phyloP scores from a whole-genome alignment of 2,113 vertebrate species.

The Brienomyrus brachyistius region DNA sequence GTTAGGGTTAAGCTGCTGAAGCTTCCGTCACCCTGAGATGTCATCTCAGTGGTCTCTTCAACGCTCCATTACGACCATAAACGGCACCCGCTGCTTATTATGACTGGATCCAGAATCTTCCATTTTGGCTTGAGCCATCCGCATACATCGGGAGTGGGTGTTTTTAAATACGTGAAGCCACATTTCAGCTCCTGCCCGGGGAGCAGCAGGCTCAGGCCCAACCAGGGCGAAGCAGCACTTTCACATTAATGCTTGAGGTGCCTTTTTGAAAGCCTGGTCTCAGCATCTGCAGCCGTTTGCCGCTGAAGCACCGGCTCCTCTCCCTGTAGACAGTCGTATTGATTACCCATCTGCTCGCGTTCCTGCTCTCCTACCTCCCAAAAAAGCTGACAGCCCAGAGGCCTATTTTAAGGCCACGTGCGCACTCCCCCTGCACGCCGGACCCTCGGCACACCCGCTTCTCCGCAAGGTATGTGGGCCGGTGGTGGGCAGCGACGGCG shows the following conservation, averaged over 20 bases:
- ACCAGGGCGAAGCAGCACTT: neutral
- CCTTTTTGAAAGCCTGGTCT: neutral
- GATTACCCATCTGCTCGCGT: neutral
- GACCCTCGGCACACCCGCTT: neutral
- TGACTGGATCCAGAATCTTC: too few species aligned
- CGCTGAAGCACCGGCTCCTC: neutral
- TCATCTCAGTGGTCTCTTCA: neutral
- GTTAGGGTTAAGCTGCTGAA: neutral
- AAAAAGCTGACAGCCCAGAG: neutral
- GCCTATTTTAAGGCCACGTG: neutral
- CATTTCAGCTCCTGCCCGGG: neutral
- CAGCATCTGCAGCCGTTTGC: neutral
- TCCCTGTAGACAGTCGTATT: neutral
- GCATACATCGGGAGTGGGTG: neutral
- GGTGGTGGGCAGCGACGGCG: slow-evolving; percentile 24
- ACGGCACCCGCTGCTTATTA: neutral
- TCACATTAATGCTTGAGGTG: neutral
- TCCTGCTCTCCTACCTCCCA: slow-evolving; percentile 11
- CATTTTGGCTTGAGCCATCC: neutral
- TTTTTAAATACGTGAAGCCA: neutral
- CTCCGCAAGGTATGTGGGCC: neutral
- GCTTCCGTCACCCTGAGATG: neutral
- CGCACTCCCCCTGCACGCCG: neutral
- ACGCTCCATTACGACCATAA: neutral
- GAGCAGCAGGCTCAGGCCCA: neutral